Base-by-base conservation (phyloP, 2,888 invertebrate species). In the Molorchus minor region DNA sequence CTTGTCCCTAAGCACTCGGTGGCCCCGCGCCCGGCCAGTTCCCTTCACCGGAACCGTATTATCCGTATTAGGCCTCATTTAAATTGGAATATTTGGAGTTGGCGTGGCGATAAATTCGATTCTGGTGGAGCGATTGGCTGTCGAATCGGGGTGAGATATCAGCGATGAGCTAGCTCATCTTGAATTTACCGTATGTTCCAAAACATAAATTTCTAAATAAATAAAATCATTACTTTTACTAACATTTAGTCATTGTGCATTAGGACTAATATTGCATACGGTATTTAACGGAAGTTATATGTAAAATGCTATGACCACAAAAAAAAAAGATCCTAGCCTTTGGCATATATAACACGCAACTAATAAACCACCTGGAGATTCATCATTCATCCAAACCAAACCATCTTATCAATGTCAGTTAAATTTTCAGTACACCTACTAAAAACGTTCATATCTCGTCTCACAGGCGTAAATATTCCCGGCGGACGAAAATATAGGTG, bases 51-150 rank as follows among this genome's bases (percentile, higher is more conserved):
- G 53, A 52, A 47, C 55, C 49, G 57, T 33, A 56, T 57, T 61
- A 54, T 58, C 59, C 56, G 58, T 58, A 63, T 61, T 62, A 58
- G 61, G 45, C 36, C 44, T 38, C n/a, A n/a, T n/a, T 65, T 62
- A 60, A 69, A 69, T 65, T 55, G 56, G 60, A 62, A 64, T 67
- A 65, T 67, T 62, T 67, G 67, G 69, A 69, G 61, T 64, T 69
- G 67, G 62, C 69, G 65, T 62, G 56, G 65, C 65, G 69, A 65
- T 59, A 62, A 69, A 69, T 69, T 64, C 55, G 60, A 54, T 61
- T 60, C 30, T 16, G 19, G 45, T 45, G 19, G 33, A 45, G 33
- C 45, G 45, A 45, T 45, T 45, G 29, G 45, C 33, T 45, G 30
- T 19, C 33, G 30, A 16, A 45, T 33, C 30, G 30, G 33, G 45